Percentiles rank a stretch among this genome's conserved stretches.
These are phyloP conservation scores for Phrynosoma platyrhinos DNA, from an alignment of 2,113 vertebrate genomes.

Conservation along the genomic window DNA sequence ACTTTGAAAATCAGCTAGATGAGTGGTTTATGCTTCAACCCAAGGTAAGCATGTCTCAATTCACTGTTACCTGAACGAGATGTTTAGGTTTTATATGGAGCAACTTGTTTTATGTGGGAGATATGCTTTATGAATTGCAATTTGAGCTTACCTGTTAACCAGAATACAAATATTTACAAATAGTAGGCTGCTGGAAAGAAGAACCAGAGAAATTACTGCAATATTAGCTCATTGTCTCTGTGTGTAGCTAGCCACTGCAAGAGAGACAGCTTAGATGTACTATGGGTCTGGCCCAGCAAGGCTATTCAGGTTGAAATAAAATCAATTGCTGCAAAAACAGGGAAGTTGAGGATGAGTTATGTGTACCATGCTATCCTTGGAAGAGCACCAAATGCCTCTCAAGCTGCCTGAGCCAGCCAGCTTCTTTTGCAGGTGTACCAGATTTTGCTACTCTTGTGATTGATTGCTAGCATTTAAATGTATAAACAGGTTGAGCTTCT, in stretches of 20 bases:
- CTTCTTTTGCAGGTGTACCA: not conserved
- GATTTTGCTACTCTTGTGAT: not conserved
- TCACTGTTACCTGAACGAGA: not conserved
- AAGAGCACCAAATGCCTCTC: not conserved
- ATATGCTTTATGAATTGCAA: not conserved
- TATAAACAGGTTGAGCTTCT: constrained; percentile 12
- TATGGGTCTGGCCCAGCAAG: not conserved
- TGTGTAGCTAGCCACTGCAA: not conserved
- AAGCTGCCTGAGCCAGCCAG: not conserved
- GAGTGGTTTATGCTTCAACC: constrained; percentile 93
- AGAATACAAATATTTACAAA: not conserved
- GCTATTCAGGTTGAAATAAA: not conserved
- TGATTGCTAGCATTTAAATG: not conserved
- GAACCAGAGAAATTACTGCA: not conserved
- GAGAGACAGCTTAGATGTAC: not conserved
- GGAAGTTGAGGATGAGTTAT: not conserved
- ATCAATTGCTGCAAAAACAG: not conserved
- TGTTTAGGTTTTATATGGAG: not conserved
- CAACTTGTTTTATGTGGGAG: not conserved
- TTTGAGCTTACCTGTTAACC: not conserved
- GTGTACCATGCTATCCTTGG: not conserved
- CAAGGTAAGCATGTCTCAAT: constrained; percentile 81
- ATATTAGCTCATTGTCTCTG: not conserved
- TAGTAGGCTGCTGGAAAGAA: not conserved
- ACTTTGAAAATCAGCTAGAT: constrained; percentile 90